A percentile compares a stretch with the other conserved stretches of the same genome.
phyloP scores from a whole-genome alignment of 2,888 invertebrate species.

The Cerastoderma edule region DNA sequence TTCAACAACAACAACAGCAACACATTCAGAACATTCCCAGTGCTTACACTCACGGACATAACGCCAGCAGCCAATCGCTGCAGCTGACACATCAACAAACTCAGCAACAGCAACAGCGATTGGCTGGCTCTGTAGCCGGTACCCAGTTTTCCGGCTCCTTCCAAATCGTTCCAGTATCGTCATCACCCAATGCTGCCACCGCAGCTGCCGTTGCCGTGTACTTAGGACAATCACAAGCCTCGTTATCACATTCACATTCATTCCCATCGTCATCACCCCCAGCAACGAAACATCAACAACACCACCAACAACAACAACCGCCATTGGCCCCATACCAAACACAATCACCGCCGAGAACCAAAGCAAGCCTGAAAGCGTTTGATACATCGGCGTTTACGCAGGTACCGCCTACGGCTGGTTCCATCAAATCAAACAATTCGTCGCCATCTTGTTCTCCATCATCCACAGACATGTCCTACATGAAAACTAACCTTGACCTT shows the following conservation, averaged over 20 bases:
- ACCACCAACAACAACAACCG: constrained; percentile 21
- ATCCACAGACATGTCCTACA: constrained; percentile 28
- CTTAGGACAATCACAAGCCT: constrained; percentile 51
- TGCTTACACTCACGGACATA: constrained; percentile 28
- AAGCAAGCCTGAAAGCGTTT: constrained; percentile 57
- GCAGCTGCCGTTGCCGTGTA: constrained; percentile 57
- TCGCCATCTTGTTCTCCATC: constrained; percentile 54
- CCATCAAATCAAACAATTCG: constrained; percentile 42
- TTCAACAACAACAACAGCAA: constrained; percentile 31
- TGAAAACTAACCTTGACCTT: constrained; percentile 35
- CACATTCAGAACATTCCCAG: constrained; percentile 28
- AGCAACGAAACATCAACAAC: neutral
- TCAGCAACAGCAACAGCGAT: constrained; percentile 14
- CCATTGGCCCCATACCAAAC: constrained; percentile 32
- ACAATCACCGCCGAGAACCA: constrained; percentile 55
- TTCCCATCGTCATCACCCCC: constrained; percentile 14
- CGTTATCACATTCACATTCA: constrained; percentile 1
- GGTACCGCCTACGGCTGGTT: constrained; percentile 22
- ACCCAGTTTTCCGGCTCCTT: constrained; percentile 66
- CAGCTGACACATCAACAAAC: constrained; percentile 31
- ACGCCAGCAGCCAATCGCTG: constrained; percentile 30
- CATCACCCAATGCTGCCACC: constrained; percentile 35
- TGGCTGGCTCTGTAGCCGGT: neutral
- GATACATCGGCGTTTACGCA: constrained; percentile 55
- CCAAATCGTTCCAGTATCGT: constrained; percentile 60